These are phyloP conservation scores for Petroica traversi DNA, from an alignment of 2,113 vertebrate species.

Conservation along the genomic window DNA sequence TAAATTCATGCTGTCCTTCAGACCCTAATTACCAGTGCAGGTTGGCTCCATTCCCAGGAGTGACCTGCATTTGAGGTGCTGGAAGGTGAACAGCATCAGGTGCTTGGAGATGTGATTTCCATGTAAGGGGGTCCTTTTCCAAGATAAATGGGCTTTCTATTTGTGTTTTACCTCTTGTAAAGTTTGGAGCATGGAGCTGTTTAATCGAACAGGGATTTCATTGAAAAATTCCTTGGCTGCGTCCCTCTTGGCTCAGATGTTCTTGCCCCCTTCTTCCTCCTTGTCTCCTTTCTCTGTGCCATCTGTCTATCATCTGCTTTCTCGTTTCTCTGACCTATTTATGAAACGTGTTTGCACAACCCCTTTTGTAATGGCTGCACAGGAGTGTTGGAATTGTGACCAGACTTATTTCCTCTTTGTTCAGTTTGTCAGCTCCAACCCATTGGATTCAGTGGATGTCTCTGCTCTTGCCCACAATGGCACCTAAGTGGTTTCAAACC, in stretches of 20 bases:
- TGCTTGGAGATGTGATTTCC: neutral
- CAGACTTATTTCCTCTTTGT: neutral
- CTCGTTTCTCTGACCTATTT: constrained; percentile 31
- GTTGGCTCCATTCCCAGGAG: neutral
- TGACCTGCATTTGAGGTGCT: neutral
- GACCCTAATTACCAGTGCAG: neutral
- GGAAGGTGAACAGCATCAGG: neutral
- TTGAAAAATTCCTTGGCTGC: neutral
- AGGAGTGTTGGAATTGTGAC: neutral
- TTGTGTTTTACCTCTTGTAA: neutral
- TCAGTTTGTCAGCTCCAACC: neutral
- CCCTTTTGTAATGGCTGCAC: neutral
- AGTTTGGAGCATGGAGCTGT: neutral
- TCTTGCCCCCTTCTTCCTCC: neutral
- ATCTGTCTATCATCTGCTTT: constrained; percentile 29
- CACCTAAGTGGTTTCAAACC: neutral
- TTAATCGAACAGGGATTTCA: neutral
- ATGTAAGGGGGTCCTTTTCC: accelerated
- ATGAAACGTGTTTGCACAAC: neutral
- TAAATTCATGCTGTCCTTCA: neutral
- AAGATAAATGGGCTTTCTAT: neutral
- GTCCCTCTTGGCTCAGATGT: neutral
- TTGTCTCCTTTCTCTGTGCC: neutral
- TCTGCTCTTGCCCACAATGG: accelerated
- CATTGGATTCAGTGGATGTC: accelerated